phyloP scores from a whole-genome alignment of 2,113 vertebrate genomes.

The Oncorhynchus mykiss region DNA sequence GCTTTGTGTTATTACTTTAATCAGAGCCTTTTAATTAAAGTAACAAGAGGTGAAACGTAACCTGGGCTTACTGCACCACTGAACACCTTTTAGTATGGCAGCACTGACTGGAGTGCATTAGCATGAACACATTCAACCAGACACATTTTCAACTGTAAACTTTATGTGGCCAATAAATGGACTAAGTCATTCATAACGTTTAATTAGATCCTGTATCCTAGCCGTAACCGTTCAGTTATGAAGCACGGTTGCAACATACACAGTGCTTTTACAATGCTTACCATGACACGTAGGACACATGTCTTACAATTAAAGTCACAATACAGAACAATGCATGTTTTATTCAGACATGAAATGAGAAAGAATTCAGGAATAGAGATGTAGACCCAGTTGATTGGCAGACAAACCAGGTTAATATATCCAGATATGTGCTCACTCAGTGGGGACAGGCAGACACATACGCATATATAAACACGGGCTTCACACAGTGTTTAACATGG shows the following conservation, averaged over 20 bases:
- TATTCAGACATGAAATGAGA: conserved; percentile 6
- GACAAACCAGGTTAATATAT: not conserved
- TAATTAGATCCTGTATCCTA: conserved; percentile 22
- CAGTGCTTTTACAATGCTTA: not conserved
- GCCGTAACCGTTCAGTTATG: conserved; percentile 8
- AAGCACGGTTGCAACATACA: not conserved
- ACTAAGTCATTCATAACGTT: not conserved
- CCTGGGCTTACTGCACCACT: too few relatives aligned
- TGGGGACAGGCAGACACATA: not conserved
- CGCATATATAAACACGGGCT: not conserved
- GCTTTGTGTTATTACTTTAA: not conserved
- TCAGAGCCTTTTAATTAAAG: not conserved
- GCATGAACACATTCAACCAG: too few relatives aligned
- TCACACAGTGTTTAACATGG: not conserved
- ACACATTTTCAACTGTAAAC: conserved; percentile 1
- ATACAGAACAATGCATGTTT: not conserved
- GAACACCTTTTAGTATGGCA: too few relatives aligned
- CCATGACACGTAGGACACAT: conserved; percentile 18
- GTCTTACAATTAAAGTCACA: conserved; percentile 25
- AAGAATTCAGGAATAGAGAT: conserved; percentile 3
- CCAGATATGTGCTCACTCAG: not conserved
- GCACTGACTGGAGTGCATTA: too few relatives aligned
- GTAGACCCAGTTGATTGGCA: not conserved
- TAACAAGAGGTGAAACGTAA: not conserved
- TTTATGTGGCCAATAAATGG: not conserved